These are phyloP conservation scores for Teleopsis dalmanni DNA, from an alignment of 1,140 invertebrate genomes.

Conservation along the genomic window DNA sequence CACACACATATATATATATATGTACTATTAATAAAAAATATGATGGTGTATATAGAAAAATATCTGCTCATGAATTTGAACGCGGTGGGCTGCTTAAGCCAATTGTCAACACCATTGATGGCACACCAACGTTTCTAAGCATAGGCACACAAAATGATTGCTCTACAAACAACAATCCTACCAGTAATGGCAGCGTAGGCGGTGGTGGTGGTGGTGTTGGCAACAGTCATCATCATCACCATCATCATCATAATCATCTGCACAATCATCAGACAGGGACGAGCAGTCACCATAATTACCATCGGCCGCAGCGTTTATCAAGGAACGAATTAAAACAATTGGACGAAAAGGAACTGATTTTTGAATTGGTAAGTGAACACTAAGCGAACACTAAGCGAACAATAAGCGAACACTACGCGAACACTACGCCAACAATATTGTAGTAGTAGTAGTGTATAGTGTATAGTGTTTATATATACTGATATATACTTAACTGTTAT, in stretches of 20 bases:
- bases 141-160: slow-evolving; percentile 45
- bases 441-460: too few species aligned
- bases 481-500: too few species aligned
- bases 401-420: too few species aligned
- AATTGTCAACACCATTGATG: slow-evolving; percentile 84
- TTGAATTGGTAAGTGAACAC: slow-evolving; percentile 83
- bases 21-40: too few species aligned
- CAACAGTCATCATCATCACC: slow-evolving; percentile 21
- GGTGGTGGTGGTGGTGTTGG: slow-evolving; percentile 3
- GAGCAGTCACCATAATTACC: slow-evolving; percentile 24
- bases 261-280: slow-evolving; percentile 14
- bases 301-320: slow-evolving; percentile 61
- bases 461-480: too few species aligned
- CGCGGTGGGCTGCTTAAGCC: slow-evolving; percentile 82
- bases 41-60: slow-evolving; percentile 57
- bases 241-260: slow-evolving; percentile 30
- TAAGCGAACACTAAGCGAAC: too few species aligned
- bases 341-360: slow-evolving; percentile 91
- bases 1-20: too few species aligned
- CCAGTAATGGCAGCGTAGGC: slow-evolving; percentile 11
- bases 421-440: too few species aligned
- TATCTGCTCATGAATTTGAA: slow-evolving; percentile 93
- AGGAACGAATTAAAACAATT: slow-evolving; percentile 77
- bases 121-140: slow-evolving; percentile 80
- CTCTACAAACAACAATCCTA: slow-evolving; percentile 9